Conservation (phyloP, 2,888 invertebrate species). For the Limenitis camilla region DNA sequence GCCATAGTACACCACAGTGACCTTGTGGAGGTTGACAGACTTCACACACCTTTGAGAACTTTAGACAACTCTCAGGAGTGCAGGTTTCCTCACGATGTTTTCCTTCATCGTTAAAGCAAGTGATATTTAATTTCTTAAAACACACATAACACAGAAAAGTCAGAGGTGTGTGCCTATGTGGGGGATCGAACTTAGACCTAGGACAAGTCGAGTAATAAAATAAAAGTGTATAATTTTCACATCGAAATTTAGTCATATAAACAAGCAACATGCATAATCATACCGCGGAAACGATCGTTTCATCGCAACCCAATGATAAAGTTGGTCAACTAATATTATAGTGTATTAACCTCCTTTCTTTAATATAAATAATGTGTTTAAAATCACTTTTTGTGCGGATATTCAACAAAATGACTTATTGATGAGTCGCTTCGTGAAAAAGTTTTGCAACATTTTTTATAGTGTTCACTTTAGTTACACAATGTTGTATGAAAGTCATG, state of each 20-base stretch:
- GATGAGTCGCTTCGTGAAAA: constrained; percentile 2
- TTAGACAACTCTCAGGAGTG: too few species aligned
- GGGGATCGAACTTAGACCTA: too few species aligned
- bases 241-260: neutral
- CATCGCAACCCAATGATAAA: constrained; percentile 2
- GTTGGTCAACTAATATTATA: constrained; percentile 9
- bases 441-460: neutral
- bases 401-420: constrained; percentile 5
- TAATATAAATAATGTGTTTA: constrained; percentile 1
- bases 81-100: too few species aligned
- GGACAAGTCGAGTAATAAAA: too few species aligned
- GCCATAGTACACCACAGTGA: too few species aligned
- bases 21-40: too few species aligned
- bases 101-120: too few species aligned
- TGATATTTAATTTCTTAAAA: too few species aligned
- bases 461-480: neutral
- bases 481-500: too few species aligned
- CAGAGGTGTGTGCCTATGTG: too few species aligned
- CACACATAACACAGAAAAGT: too few species aligned
- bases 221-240: neutral
- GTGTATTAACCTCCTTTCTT: constrained; percentile 12
- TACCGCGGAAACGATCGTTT: constrained; percentile 5
- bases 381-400: constrained; percentile 1
- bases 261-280: neutral
- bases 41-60: too few species aligned